Percentiles rank a stretch among this genome's conserved stretches.
phyloP scores from a whole-genome alignment of 30 jellyfish, hydroid and myxozoan genomes.

The Aurelia sp. region DNA sequence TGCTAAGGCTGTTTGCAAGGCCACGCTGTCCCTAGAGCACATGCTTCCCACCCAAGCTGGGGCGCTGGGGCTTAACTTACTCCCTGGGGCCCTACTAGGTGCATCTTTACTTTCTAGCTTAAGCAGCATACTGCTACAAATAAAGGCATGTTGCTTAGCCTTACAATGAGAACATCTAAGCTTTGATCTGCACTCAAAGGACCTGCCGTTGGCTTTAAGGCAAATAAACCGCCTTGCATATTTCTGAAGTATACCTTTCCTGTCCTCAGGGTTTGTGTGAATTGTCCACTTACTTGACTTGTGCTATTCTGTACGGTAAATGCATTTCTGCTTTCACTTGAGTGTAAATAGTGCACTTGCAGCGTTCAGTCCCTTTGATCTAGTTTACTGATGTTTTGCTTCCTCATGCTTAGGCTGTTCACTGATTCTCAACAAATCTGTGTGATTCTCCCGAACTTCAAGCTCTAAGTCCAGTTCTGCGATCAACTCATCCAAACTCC shows the following conservation, averaged over 20 bases:
- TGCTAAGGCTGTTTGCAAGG: too few relatives aligned
- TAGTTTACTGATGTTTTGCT: too few relatives aligned
- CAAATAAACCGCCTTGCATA: conserved; percentile 9
- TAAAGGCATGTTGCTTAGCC: conserved; percentile 30
- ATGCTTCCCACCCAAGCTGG: too few relatives aligned
- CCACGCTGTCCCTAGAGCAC: too few relatives aligned
- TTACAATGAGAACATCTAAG: conserved; percentile 22
- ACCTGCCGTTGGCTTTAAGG: conserved; percentile 7
- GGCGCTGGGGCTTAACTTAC: too few relatives aligned
- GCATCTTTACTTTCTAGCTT: conserved; percentile 56
- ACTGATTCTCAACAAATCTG: too few relatives aligned
- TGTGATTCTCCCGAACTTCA: too few relatives aligned
- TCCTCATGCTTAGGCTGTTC: too few relatives aligned
- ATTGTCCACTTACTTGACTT: neutral
- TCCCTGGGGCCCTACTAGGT: neutral
- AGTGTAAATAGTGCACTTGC: too few relatives aligned
- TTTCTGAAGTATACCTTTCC: conserved; percentile 20
- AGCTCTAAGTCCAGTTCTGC: too few relatives aligned
- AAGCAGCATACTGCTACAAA: conserved; percentile 12
- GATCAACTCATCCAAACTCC: too few relatives aligned
- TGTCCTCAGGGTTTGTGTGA: conserved; percentile 19
- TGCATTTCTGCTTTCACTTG: neutral
- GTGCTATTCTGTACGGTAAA: conserved; percentile 6
- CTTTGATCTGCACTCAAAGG: conserved; percentile 33
- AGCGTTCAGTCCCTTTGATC: too few relatives aligned